Conservation (phyloP, 2,888 invertebrate genomes). For the Drosophila ochracea region DNA sequence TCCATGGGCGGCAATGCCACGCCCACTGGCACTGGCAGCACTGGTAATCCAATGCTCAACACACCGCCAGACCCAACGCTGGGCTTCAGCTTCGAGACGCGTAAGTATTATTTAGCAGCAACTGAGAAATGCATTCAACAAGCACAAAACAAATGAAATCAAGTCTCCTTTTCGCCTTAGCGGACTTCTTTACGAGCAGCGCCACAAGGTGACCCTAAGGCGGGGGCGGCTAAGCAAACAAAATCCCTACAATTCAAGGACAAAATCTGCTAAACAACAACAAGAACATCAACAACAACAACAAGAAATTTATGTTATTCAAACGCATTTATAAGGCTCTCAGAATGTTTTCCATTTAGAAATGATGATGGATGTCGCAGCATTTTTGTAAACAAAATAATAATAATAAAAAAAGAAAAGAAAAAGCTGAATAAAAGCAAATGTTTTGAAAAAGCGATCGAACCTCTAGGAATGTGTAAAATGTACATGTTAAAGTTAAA, state of each 20-base stretch:
- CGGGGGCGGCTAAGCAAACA: constrained; percentile 85
- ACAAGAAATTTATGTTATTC: constrained; percentile 47
- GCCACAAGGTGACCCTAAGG: constrained; percentile 89
- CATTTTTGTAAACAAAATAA: constrained; percentile 35
- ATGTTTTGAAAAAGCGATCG: constrained; percentile 25
- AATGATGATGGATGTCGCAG: constrained; percentile 25
- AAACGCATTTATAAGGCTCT: constrained; percentile 71
- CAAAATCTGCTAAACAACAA: constrained; percentile 24
- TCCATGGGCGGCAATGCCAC: constrained; percentile 75
- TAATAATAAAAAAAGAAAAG: constrained; percentile 17
- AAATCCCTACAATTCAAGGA: constrained; percentile 21
- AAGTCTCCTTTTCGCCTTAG: constrained; percentile 50
- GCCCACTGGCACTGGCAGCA: constrained; percentile 71
- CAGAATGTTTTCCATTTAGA: constrained; percentile 35
- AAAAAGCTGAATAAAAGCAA: constrained; percentile 5
- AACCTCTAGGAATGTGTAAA: constrained; percentile 44
- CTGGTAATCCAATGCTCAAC: constrained; percentile 80
- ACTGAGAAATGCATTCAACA: background rate
- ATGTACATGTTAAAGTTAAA: constrained; percentile 57
- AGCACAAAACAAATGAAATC: constrained; percentile 2
- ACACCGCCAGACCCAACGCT: constrained; percentile 84
- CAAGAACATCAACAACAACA: constrained; percentile 25
- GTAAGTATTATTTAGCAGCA: constrained; percentile 71
- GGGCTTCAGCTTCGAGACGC: constrained; percentile 84
- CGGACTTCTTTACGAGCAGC: constrained; percentile 91